phyloP scores from a whole-genome alignment of 2,888 invertebrate species.

The Tromatobia lineatoria region DNA sequence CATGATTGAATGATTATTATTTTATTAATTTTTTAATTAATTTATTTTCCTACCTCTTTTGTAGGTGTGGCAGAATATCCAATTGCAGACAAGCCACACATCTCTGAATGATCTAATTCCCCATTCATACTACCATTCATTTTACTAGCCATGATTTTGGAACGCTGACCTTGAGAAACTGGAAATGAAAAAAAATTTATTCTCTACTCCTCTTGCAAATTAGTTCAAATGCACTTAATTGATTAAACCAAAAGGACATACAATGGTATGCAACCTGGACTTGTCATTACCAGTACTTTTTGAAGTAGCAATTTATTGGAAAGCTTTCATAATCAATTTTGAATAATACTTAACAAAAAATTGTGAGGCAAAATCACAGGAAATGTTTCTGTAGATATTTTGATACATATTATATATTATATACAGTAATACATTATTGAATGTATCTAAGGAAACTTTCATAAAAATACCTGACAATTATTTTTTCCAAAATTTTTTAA shows the following conservation, averaged over 20 bases:
- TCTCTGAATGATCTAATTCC: conserved; percentile 88
- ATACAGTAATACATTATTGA: no score
- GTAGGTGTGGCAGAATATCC: conserved; percentile 88
- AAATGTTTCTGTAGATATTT: no score
- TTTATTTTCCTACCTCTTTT: conserved; percentile 86
- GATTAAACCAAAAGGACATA: background rate
- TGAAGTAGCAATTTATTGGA: no score
- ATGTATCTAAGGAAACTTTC: no score
- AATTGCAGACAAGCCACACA: conserved; percentile 89
- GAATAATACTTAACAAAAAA: no score
- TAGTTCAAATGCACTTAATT: background rate
- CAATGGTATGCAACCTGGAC: no score
- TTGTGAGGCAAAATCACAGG: no score
- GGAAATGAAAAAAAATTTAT: background rate
- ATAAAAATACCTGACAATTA: no score
- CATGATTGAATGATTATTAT: background rate
- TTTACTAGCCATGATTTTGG: background rate
- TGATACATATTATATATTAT: no score
- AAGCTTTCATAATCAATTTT: no score
- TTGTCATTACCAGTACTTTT: no score
- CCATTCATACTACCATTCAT: conserved; percentile 80
- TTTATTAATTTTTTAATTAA: background rate
- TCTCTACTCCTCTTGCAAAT: background rate
- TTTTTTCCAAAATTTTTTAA: no score
- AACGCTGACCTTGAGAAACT: conserved; percentile 2